Evolutionary conservation across 35 echinoderm and acorn worm species (phyloP).

Genomic region (Diadema setosum): DNA sequence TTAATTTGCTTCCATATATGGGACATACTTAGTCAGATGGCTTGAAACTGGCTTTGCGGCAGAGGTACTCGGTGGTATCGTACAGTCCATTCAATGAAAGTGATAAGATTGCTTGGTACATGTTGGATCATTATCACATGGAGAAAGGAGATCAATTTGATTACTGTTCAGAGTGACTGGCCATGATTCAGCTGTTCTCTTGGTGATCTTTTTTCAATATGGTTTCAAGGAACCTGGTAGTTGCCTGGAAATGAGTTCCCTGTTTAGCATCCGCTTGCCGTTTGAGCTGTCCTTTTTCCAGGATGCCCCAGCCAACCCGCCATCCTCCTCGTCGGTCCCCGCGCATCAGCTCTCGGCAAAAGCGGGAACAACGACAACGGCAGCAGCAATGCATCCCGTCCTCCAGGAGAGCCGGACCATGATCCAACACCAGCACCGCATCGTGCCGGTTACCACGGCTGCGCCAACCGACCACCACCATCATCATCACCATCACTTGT

Average conservation of each 20-base stretch:
- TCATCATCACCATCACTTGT: background rate
- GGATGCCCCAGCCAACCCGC: background rate
- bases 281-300: constrained; percentile 49
- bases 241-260: constrained; percentile 34
- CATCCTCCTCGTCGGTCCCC: background rate
- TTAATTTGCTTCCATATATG: no score
- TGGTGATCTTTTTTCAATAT: no score
- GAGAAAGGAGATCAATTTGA: no score
- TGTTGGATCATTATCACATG: no score
- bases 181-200: no score
- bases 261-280: constrained; percentile 57
- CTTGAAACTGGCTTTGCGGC: no score
- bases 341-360: background rate
- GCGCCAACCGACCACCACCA: background rate
- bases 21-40: no score
- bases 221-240: no score
- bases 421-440: background rate
- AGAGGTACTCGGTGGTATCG: no score
- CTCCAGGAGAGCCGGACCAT: background rate
- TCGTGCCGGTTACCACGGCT: background rate
- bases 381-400: background rate
- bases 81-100: no score
- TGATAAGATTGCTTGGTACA: no score
- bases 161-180: no score
- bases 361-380: background rate